These are phyloP conservation scores for Drosophila melanocephala DNA, from an alignment of 2,888 invertebrate genomes.

Conservation along the genomic window DNA sequence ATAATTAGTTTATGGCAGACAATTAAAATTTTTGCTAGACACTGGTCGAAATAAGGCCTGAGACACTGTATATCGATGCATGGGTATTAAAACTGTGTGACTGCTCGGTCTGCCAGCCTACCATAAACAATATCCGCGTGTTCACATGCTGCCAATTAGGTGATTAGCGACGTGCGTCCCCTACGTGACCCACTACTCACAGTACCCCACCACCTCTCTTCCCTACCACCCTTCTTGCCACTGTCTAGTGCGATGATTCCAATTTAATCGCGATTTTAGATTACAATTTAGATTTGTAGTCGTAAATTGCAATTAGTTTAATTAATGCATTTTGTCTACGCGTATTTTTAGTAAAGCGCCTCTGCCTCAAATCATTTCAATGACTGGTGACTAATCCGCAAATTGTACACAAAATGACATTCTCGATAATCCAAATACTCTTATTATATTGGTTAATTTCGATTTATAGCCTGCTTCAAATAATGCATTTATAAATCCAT, in stretches of 20 bases:
- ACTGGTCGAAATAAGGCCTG: no score
- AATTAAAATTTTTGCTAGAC: no score
- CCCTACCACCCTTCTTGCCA: neutral
- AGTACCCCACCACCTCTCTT: neutral
- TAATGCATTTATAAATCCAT: neutral
- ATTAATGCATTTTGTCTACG: conserved; percentile 69
- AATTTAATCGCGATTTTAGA: conserved; percentile 70
- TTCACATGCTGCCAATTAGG: conserved; percentile 62
- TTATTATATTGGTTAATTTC: neutral
- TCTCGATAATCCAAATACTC: neutral
- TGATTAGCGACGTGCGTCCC: conserved; percentile 53
- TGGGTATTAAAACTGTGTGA: conserved; percentile 28
- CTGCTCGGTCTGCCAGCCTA: conserved; percentile 26
- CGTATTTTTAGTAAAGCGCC: conserved; percentile 40
- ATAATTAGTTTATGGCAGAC: no score
- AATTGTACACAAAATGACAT: neutral
- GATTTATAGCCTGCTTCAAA: neutral
- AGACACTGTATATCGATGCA: neutral
- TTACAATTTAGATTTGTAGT: conserved; percentile 68
- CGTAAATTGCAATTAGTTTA: conserved; percentile 65
- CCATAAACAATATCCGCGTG: conserved; percentile 72
- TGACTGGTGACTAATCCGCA: conserved; percentile 57
- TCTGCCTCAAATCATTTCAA: conserved; percentile 37
- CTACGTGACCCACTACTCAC: conserved; percentile 52
- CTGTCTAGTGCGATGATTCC: conserved; percentile 21